phyloP scores from a whole-genome alignment of 2,888 invertebrate species.

The Epirrita christyi region DNA sequence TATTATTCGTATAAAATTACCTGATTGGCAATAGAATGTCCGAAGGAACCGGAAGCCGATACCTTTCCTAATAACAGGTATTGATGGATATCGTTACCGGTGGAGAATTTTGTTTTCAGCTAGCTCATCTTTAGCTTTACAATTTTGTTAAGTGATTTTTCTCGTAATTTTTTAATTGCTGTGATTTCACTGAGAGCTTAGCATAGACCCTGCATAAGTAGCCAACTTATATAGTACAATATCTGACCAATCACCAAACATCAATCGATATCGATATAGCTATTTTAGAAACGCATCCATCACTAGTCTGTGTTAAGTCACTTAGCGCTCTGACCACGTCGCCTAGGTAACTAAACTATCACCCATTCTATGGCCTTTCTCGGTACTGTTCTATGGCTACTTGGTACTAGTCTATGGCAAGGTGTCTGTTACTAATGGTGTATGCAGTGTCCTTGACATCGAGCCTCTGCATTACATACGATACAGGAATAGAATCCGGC shows the following conservation, averaged over 20 bases:
- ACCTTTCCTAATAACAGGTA: slow-evolving; percentile 12
- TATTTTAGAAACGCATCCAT: neutral
- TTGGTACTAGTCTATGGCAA: neutral
- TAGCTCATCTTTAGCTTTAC: neutral
- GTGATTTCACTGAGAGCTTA: too few relatives aligned
- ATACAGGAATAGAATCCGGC: slow-evolving; percentile 5
- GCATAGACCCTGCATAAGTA: too few relatives aligned
- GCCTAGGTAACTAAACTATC: slow-evolving; percentile 2
- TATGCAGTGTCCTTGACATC: slow-evolving; percentile 34
- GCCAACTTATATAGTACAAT: too few relatives aligned
- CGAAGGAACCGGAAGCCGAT: slow-evolving; percentile 15
- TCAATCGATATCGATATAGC: neutral
- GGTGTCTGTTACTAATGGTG: slow-evolving; percentile 34
- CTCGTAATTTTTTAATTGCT: too few relatives aligned
- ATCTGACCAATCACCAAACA: too few relatives aligned
- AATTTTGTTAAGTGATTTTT: too few relatives aligned
- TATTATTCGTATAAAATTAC: slow-evolving; percentile 4
- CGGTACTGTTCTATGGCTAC: neutral
- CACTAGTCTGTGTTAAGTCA: slow-evolving; percentile 6
- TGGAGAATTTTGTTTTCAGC: slow-evolving; percentile 2
- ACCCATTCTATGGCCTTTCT: slow-evolving; percentile 4
- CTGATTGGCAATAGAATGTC: slow-evolving; percentile 21
- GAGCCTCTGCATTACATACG: slow-evolving; percentile 10
- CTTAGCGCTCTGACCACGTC: slow-evolving; percentile 22
- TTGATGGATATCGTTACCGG: slow-evolving; percentile 15